phyloP scores from a whole-genome alignment of 1,140 invertebrate genomes.

The Drosophila novamexicana region DNA sequence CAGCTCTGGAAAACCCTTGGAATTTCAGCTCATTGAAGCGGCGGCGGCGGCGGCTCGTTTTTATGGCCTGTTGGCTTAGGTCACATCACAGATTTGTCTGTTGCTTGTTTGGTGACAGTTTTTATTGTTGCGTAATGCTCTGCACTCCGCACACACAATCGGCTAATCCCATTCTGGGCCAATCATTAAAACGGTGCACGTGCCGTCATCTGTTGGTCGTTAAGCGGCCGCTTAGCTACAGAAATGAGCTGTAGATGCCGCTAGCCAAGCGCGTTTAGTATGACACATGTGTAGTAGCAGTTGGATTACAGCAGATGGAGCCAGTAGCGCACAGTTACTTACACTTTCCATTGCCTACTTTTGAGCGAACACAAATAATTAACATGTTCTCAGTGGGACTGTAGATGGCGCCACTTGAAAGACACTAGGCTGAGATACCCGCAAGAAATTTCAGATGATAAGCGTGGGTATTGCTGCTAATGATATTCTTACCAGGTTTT shows the following conservation, averaged over 20 bases:
- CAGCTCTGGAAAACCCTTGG: slow-evolving; percentile 64
- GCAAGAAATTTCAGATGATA: too few species aligned
- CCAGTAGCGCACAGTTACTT: too few species aligned
- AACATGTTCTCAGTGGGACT: not conserved
- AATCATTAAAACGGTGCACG: slow-evolving; percentile 5
- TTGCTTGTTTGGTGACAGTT: slow-evolving; percentile 45
- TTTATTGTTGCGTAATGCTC: slow-evolving; percentile 70
- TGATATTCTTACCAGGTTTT: too few species aligned
- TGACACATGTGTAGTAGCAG: not conserved
- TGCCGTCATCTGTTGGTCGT: slow-evolving; percentile 31
- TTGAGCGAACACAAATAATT: not conserved
- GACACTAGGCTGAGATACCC: too few species aligned
- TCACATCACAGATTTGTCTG: slow-evolving; percentile 1
- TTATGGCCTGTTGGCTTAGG: slow-evolving; percentile 17
- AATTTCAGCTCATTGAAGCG: slow-evolving; percentile 62
- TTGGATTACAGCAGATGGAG: slow-evolving; percentile 3
- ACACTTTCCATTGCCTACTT: not conserved
- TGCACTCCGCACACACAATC: not conserved
- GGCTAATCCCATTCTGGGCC: slow-evolving; percentile 9
- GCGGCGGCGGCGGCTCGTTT: not conserved
- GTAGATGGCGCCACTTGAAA: not conserved
- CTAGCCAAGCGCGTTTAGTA: too few species aligned
- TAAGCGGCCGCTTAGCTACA: not conserved
- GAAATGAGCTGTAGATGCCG: not conserved
- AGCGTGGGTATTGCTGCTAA: too few species aligned